phyloP scores from a whole-genome alignment of 2,113 vertebrate species.

The Aegypius monachus region DNA sequence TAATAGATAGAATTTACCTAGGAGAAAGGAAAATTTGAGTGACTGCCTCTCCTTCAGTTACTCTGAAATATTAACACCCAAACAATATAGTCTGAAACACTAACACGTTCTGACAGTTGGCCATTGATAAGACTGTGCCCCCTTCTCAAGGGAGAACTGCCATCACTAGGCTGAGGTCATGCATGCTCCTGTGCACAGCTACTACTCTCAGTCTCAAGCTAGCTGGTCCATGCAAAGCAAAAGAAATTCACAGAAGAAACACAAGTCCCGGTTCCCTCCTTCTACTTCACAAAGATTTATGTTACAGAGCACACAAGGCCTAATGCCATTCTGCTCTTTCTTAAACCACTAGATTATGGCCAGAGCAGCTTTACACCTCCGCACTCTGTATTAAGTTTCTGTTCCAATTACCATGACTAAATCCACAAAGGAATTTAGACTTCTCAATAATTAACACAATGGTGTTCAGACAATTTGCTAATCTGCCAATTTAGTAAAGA shows the following conservation, averaged over 20 bases:
- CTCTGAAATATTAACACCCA: not conserved
- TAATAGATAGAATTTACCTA: not conserved
- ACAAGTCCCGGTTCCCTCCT: not conserved
- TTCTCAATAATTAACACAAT: slow-evolving; percentile 26
- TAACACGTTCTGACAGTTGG: not conserved
- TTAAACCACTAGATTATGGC: slow-evolving; percentile 4
- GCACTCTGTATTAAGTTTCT: not conserved
- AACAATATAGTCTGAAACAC: not conserved
- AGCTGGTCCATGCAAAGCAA: not conserved
- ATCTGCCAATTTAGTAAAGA: not conserved
- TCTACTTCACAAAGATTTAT: not conserved
- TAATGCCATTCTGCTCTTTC: not conserved
- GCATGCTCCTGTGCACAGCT: not conserved
- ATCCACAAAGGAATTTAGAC: slow-evolving; percentile 38
- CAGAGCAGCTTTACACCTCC: slow-evolving; percentile 22
- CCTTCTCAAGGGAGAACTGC: not conserved
- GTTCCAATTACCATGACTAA: slow-evolving; percentile 31
- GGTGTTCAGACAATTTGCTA: not conserved
- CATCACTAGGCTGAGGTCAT: not conserved
- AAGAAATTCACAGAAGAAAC: not conserved
- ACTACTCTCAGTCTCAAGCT: not conserved
- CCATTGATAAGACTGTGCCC: not conserved
- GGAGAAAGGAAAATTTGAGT: not conserved
- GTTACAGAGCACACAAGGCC: not conserved
- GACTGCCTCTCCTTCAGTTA: not conserved